Conservation (phyloP, 2,113 vertebrate genomes). For the Scophthalmus maximus region DNA sequence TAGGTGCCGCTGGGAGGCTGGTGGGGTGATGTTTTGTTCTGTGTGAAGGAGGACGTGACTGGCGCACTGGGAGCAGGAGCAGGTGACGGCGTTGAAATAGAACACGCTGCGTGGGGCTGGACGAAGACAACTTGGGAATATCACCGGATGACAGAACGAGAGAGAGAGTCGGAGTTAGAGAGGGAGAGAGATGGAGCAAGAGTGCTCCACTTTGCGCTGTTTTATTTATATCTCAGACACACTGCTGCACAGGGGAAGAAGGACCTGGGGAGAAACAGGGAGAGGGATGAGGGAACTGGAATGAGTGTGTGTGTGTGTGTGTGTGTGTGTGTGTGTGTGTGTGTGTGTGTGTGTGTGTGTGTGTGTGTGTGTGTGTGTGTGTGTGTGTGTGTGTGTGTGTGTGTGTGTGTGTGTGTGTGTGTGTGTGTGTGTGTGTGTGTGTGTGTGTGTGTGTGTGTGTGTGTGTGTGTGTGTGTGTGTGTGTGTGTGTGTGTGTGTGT, state of each 20-base stretch:
- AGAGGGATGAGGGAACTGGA: constrained; percentile 13
- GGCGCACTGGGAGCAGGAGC: constrained; percentile 52
- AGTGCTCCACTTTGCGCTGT: constrained; percentile 63
- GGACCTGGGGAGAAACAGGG: constrained; percentile 22
- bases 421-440: constrained; percentile 2
- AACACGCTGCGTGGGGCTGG: constrained; percentile 49
- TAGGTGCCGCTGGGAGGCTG: constrained; percentile 40
- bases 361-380: constrained; percentile 1
- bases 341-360: constrained; percentile 3
- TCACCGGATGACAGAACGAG: constrained; percentile 25
- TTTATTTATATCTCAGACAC: constrained; percentile 76
- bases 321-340: background rate
- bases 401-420: background rate
- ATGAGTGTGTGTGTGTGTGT: background rate
- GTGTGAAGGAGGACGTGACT: constrained; percentile 57
- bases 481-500: constrained; percentile 3
- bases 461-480: constrained; percentile 6
- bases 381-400: constrained; percentile 1
- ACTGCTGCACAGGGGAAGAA: constrained; percentile 19
- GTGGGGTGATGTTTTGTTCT: constrained; percentile 74
- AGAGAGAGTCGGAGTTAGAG: background rate
- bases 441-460: constrained; percentile 1
- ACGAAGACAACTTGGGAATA: constrained; percentile 34
- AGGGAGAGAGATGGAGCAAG: constrained; percentile 43
- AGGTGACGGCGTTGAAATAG: constrained; percentile 71